Percentiles rank a stretch among this genome's conserved stretches.
Conservation (phyloP, 2,797 vertebrate genomes). For the Podargus strigoides region DNA sequence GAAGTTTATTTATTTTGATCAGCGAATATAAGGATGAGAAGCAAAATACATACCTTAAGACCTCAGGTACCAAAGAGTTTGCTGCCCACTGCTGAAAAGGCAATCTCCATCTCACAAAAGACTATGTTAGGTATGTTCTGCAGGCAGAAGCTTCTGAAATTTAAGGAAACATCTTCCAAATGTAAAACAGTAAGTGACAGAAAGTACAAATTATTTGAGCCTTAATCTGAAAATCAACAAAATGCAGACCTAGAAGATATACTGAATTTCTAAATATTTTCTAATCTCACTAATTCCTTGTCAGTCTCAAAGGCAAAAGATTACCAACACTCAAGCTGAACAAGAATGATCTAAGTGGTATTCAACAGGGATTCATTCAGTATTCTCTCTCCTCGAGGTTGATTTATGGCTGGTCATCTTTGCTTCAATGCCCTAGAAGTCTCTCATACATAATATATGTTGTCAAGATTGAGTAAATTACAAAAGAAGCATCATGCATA, state of each 20-base stretch:
- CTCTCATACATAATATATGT: conserved; percentile 20
- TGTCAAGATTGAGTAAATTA: conserved; percentile 51
- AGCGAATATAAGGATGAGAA: background rate
- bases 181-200: background rate
- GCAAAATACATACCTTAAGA: conserved; percentile 9
- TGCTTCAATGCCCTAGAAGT: conserved; percentile 22
- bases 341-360: conserved; percentile 2
- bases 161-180: background rate
- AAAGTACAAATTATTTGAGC: background rate
- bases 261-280: background rate
- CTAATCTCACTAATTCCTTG: background rate
- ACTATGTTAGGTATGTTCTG: background rate
- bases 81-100: background rate
- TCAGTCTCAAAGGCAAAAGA: conserved; percentile 1
- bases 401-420: conserved; percentile 52
- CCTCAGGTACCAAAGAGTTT: background rate
- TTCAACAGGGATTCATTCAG: conserved; percentile 18
- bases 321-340: background rate
- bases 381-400: background rate
- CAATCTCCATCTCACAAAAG: background rate
- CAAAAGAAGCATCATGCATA: conserved; percentile 25
- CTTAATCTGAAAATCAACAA: background rate
- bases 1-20: background rate
- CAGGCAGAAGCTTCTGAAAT: background rate
- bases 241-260: background rate